A percentile compares a stretch with the other conserved stretches of the same genome.
These are phyloP conservation scores for Nyctibius bracteatus DNA, from an alignment of 2,113 vertebrate species.

Conservation along the genomic window DNA sequence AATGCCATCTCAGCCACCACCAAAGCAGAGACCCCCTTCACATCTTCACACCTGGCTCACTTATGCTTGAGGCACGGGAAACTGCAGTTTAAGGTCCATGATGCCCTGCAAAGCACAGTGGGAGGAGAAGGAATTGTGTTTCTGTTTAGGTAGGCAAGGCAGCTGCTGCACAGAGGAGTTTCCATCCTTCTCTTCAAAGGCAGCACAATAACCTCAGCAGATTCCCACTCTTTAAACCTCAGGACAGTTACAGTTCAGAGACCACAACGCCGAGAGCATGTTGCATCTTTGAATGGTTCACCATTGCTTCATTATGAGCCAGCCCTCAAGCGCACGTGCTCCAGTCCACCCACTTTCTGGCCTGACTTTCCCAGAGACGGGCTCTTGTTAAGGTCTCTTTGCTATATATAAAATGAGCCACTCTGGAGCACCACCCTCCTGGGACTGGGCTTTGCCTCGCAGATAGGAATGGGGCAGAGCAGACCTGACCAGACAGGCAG, in stretches of 20 bases:
- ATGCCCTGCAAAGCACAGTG: rapidly evolving
- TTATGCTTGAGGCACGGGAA: neutral
- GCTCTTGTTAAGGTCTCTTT: neutral
- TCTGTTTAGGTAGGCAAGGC: neutral
- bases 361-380: neutral
- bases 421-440: neutral
- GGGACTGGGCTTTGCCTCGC: neutral
- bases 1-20: neutral
- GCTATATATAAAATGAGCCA: neutral
- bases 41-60: neutral
- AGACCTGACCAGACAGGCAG: neutral
- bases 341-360: neutral
- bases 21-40: neutral
- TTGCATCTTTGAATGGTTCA: neutral
- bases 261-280: neutral
- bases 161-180: neutral
- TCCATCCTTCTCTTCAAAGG: neutral
- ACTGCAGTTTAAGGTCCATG: neutral
- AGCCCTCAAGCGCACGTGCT: neutral
- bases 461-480: neutral
- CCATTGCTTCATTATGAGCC: neutral
- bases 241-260: neutral
- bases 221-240: neutral
- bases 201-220: neutral
- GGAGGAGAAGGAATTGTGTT: neutral